Evolutionary conservation across 2,113 vertebrate species (phyloP).

Genomic region (Gila orcuttii): DNA sequence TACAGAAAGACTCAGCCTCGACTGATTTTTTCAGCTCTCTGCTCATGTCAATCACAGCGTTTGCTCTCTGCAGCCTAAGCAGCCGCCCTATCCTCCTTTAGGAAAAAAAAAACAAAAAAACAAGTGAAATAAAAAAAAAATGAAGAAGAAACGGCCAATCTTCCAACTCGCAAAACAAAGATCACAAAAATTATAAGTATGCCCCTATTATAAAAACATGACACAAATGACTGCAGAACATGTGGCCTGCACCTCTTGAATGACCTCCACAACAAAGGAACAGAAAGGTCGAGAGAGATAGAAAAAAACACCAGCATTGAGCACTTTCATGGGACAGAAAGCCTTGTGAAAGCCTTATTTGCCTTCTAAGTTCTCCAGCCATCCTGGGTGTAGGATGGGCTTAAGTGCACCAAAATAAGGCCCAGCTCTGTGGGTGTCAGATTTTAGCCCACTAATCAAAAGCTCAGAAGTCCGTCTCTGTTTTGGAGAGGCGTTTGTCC

Average conservation of each 20-base stretch:
- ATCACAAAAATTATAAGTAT: background rate
- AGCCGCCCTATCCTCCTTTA: slow-evolving; percentile 30
- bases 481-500: slow-evolving; percentile 66
- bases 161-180: background rate
- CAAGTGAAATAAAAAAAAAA: slow-evolving; percentile 16
- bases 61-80: slow-evolving; percentile 40
- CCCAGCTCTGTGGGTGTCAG: slow-evolving; percentile 53
- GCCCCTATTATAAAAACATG: background rate
- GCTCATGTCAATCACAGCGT: slow-evolving; percentile 58
- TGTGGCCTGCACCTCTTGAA: slow-evolving; percentile 7
- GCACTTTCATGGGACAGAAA: slow-evolving; percentile 15
- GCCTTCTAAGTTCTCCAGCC: slow-evolving; percentile 28
- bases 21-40: slow-evolving; percentile 50
- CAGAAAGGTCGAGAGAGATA: background rate
- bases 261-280: background rate
- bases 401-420: slow-evolving; percentile 48
- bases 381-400: slow-evolving; percentile 50
- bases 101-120: slow-evolving; percentile 32
- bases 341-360: slow-evolving; percentile 16
- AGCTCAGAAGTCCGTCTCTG: slow-evolving; percentile 67
- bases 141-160: background rate
- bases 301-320: slow-evolving; percentile 3
- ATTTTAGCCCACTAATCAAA: slow-evolving; percentile 59
- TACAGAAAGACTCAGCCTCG: slow-evolving; percentile 44
- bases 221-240: background rate